phyloP scores from a whole-genome alignment of 1,140 invertebrate species.

The Maconellicoccus hirsutus region DNA sequence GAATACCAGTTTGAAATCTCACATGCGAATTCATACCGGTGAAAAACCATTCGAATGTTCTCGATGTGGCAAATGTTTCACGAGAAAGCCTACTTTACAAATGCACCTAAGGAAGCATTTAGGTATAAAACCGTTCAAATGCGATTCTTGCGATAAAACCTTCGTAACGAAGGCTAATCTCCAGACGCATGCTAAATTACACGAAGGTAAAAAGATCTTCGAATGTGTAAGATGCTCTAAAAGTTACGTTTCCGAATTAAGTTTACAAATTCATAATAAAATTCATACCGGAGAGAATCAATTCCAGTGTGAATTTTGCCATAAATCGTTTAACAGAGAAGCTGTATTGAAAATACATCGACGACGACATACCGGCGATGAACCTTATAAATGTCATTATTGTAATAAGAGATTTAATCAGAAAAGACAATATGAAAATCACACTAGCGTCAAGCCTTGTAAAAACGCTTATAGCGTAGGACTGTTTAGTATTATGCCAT shows the following conservation, averaged over 20 bases:
- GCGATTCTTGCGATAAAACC: conserved; percentile 40
- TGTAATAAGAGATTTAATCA: conserved; percentile 47
- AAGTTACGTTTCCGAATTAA: neutral
- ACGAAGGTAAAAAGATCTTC: neutral
- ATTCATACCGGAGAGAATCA: neutral
- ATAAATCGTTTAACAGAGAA: neutral
- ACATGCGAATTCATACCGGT: conserved; percentile 39
- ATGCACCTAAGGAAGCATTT: conserved; percentile 44
- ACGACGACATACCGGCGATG: neutral
- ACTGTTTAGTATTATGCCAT: neutral
- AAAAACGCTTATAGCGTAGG: conserved; percentile 3
- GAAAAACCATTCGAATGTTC: conserved; percentile 51
- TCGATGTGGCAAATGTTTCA: conserved; percentile 41
- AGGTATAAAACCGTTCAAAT: conserved; percentile 40
- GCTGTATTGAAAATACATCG: conserved; percentile 7
- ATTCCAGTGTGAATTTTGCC: neutral
- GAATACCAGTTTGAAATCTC: neutral
- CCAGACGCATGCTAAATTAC: neutral
- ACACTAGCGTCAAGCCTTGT: conserved; percentile 35
- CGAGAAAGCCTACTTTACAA: conserved; percentile 38
- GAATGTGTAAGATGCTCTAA: neutral
- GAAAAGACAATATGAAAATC: conserved; percentile 46
- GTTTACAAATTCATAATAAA: neutral
- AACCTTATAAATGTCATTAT: conserved; percentile 36
- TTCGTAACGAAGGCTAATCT: conserved; percentile 33